phyloP scores from a whole-genome alignment of 2,797 vertebrate genomes.

The Enteromius trimaculatus region DNA sequence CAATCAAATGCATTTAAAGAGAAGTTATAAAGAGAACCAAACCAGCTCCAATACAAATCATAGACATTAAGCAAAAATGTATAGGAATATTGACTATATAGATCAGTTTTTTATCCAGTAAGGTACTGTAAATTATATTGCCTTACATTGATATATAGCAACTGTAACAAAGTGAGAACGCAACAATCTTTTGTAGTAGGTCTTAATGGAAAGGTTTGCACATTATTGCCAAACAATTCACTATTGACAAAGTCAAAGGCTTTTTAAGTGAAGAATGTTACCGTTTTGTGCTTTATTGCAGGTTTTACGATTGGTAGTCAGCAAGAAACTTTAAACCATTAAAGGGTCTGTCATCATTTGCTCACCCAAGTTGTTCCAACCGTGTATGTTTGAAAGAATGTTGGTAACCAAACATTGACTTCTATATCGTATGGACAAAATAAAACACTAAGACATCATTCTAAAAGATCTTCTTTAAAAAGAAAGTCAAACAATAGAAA shows the following conservation, averaged over 20 bases:
- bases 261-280: background rate
- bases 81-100: background rate
- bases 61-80: background rate
- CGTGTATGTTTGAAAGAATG: background rate
- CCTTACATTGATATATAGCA: background rate
- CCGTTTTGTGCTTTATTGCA: background rate
- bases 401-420: background rate
- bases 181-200: background rate
- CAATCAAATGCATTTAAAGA: background rate
- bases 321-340: background rate
- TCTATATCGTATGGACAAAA: background rate
- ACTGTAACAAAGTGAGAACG: background rate
- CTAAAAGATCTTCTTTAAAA: background rate
- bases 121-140: background rate
- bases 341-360: background rate
- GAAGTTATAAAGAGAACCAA: background rate
- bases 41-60: background rate
- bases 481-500: background rate
- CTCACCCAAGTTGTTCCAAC: background rate
- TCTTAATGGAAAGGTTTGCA: background rate
- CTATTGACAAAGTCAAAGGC: background rate
- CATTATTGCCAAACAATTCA: background rate
- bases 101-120: background rate
- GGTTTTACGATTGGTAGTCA: background rate
- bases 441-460: background rate